Evolutionary conservation across 2,113 vertebrate genomes (phyloP).

Genomic region (Dasyprocta punctata): DNA sequence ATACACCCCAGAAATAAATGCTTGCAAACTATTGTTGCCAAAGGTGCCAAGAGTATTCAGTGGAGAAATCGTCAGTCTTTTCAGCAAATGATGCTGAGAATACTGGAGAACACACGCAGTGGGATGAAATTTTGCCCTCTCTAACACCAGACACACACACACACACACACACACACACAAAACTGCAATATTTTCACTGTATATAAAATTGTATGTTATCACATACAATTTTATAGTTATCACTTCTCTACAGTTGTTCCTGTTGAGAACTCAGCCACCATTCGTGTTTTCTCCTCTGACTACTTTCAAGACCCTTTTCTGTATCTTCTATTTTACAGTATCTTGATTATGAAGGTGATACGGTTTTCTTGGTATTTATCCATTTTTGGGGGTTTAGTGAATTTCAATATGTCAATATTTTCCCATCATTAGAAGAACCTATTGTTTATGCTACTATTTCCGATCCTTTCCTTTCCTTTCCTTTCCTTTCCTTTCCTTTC

Average conservation of each 20-base stretch:
- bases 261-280: background rate
- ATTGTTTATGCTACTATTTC: background rate
- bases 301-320: background rate
- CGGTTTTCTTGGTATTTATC: background rate
- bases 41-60: background rate
- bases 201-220: background rate
- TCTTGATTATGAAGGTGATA: background rate
- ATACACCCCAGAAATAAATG: background rate
- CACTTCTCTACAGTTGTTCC: background rate
- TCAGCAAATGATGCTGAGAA: background rate
- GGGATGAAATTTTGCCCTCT: background rate
- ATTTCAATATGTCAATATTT: background rate
- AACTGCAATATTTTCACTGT: background rate
- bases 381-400: background rate
- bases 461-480: no score
- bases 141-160: background rate
- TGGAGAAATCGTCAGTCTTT: background rate
- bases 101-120: background rate
- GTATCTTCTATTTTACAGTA: background rate
- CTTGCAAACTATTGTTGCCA: background rate
- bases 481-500: no score
- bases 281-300: background rate
- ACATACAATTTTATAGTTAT: no score
- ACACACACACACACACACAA: background rate
- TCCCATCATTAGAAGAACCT: background rate